phyloP scores from a whole-genome alignment of 2,888 invertebrate species.

The Drosophila villosipedis region DNA sequence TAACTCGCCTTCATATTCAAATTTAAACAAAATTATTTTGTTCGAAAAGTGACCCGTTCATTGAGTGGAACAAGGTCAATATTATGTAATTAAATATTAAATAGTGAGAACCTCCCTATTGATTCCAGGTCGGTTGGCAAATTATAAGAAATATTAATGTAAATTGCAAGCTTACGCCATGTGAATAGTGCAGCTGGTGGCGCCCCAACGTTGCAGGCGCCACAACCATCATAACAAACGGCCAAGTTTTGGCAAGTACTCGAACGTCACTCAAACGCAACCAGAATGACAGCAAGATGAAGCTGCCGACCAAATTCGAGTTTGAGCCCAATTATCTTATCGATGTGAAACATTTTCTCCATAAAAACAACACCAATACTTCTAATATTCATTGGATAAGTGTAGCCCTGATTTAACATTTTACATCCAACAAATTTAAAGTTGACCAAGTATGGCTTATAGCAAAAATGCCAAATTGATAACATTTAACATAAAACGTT shows the following conservation, averaged over 20 bases:
- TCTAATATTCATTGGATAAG: neutral
- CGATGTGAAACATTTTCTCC: neutral
- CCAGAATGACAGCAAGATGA: neutral
- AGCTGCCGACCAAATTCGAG: neutral
- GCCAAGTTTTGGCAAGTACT: neutral
- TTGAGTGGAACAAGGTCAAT: neutral
- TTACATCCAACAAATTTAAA: neutral
- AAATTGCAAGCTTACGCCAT: neutral
- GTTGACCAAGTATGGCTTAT: neutral
- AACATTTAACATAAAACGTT: neutral
- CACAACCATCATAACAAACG: neutral
- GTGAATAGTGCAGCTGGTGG: neutral
- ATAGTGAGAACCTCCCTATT: neutral
- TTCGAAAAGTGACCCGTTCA: neutral
- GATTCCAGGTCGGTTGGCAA: neutral
- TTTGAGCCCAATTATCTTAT: neutral
- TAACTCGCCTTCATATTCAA: neutral
- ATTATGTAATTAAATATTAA: neutral
- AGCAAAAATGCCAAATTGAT: neutral
- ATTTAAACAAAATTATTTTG: neutral
- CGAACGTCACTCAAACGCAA: neutral
- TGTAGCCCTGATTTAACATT: neutral
- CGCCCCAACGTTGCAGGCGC: neutral
- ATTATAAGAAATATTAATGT: neutral
- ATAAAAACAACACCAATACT: neutral